A percentile compares a stretch with the other conserved stretches of the same genome.
phyloP scores from a whole-genome alignment of 2,113 vertebrate genomes.

The Mystacornis crossleyi region DNA sequence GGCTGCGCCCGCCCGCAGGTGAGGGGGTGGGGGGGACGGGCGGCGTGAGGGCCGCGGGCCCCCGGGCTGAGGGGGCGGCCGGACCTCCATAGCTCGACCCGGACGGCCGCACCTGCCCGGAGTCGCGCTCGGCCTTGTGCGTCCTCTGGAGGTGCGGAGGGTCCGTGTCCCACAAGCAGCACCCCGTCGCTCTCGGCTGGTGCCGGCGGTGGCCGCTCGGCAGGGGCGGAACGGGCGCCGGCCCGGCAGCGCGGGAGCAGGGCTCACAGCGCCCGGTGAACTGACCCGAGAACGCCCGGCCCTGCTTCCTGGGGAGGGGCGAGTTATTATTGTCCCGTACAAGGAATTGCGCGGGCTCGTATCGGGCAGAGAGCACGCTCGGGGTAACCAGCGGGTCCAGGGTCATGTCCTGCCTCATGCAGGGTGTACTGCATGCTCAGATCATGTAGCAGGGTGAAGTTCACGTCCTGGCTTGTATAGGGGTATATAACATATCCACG shows the following conservation, averaged over 20 bases:
- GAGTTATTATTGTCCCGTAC: accelerated
- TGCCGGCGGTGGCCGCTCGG: neutral
- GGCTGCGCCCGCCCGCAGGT: neutral
- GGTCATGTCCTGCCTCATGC: accelerated
- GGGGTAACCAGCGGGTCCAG: neutral
- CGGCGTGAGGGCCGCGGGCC: neutral
- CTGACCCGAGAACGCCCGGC: neutral
- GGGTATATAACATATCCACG: accelerated
- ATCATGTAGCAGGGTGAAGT: accelerated
- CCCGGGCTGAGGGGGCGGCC: neutral
- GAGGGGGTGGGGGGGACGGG: neutral
- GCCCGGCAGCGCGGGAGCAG: neutral
- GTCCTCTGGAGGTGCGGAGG: neutral
- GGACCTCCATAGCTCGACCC: no score
- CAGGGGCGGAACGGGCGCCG: neutral
- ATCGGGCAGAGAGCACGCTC: neutral
- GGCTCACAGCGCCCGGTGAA: neutral
- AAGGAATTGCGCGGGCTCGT: neutral
- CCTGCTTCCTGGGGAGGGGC: neutral
- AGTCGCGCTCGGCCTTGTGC: neutral
- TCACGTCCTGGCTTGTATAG: neutral
- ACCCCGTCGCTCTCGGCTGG: neutral
- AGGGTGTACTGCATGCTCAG: neutral
- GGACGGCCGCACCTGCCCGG: neutral
- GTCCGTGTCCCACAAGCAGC: neutral